Evolutionary conservation across 1,140 invertebrate species (phyloP).

Genomic region (Drosophila seguyi): DNA sequence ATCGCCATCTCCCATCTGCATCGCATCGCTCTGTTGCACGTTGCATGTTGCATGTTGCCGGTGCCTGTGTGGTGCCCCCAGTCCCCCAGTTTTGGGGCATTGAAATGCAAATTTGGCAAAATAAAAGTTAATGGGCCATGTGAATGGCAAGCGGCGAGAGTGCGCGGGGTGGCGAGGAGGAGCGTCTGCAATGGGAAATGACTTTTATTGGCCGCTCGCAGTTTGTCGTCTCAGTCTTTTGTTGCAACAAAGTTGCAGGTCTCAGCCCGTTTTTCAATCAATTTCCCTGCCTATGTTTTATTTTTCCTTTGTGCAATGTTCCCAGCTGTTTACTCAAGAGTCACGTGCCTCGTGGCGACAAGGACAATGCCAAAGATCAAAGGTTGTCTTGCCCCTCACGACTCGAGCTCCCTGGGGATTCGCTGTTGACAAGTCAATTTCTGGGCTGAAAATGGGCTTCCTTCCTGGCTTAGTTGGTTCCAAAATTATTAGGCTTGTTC

Average conservation of each 20-base stretch:
- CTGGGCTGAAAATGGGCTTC: not conserved
- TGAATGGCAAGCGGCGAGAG: constrained; percentile 63
- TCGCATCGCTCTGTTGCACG: constrained; percentile 27
- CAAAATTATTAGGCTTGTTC: constrained; percentile 1
- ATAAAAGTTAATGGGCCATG: constrained; percentile 83
- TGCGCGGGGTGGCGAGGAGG: constrained; percentile 7
- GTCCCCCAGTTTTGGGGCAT: constrained; percentile 73
- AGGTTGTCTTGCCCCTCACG: constrained; percentile 35
- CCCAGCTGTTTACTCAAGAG: constrained; percentile 16
- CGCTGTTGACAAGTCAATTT: constrained; percentile 28
- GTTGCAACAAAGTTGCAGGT: constrained; percentile 33
- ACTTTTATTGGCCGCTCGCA: constrained; percentile 65
- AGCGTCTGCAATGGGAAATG: constrained; percentile 63
- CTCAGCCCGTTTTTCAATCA: constrained; percentile 50
- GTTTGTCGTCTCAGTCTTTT: constrained; percentile 67
- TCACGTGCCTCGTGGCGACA: constrained; percentile 58
- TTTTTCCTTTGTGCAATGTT: constrained; percentile 48
- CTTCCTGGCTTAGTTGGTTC: not conserved
- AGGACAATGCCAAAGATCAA: constrained; percentile 73
- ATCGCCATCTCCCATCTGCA: constrained; percentile 57
- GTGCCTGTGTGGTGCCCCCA: constrained; percentile 19
- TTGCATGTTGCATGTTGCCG: constrained; percentile 46
- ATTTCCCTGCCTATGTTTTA: not conserved
- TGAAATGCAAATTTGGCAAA: constrained; percentile 82
- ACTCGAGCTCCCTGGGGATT: constrained; percentile 30